Evolutionary conservation across 2,888 invertebrate species (phyloP).

Genomic region (Drosophila infuscata): DNA sequence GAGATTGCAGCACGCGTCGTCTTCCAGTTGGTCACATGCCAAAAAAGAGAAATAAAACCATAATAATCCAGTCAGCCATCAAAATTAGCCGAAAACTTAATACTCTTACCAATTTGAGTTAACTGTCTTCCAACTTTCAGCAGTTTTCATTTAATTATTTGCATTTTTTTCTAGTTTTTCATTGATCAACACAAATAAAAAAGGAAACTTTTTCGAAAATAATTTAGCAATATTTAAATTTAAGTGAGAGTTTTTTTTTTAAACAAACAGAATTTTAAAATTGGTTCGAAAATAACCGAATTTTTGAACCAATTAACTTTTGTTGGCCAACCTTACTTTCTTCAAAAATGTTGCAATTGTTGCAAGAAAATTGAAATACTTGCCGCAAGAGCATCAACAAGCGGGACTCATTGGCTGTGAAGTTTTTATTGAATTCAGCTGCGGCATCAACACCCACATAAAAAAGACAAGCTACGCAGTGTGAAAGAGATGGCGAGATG

Average conservation of each 20-base stretch:
- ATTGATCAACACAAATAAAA: not conserved
- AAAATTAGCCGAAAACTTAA: not conserved
- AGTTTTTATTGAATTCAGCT: constrained; percentile 75
- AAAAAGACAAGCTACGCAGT: not conserved
- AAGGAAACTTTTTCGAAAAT: not conserved
- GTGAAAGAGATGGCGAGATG: not conserved
- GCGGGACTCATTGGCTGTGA: constrained; percentile 72
- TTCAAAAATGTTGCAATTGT: not conserved
- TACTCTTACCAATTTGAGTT: not conserved
- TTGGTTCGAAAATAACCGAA: too few relatives aligned
- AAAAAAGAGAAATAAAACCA: constrained; percentile 17
- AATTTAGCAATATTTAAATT: too few relatives aligned
- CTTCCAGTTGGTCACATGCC: constrained; percentile 70
- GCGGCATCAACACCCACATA: constrained; percentile 63
- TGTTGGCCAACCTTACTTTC: not conserved
- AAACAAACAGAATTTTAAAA: not conserved
- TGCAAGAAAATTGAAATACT: not conserved
- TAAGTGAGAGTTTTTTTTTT: not conserved
- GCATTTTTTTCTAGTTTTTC: not conserved
- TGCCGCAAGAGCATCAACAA: constrained; percentile 9
- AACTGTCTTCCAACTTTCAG: not conserved
- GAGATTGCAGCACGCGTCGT: constrained; percentile 60
- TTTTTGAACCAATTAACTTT: not conserved
- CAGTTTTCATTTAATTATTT: not conserved
- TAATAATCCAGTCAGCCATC: not conserved